These are phyloP conservation scores for Procambarus clarkii DNA, from an alignment of 1,140 invertebrate species.

Conservation along the genomic window DNA sequence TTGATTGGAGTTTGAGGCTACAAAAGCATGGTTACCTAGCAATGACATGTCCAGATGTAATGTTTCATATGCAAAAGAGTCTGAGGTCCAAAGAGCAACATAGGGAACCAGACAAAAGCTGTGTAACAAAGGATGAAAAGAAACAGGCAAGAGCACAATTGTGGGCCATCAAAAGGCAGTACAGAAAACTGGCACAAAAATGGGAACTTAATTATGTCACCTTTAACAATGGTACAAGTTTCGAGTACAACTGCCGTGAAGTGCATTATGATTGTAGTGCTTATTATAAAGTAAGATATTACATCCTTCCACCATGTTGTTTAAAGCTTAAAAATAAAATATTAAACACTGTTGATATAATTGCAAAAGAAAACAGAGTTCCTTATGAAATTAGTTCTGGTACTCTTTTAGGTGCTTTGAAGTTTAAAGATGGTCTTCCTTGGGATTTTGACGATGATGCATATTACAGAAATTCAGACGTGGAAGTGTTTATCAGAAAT, in stretches of 20 bases:
- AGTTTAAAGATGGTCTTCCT: conserved; percentile 71
- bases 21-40: conserved; percentile 54
- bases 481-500: conserved; percentile 54
- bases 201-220: conserved; percentile 63
- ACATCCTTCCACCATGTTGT: conserved; percentile 69
- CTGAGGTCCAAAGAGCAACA: conserved; percentile 24
- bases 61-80: conserved; percentile 50
- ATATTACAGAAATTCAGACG: conserved; percentile 45
- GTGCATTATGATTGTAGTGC: conserved; percentile 67
- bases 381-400: conserved; percentile 72
- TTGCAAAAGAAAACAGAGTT: conserved; percentile 62
- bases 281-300: conserved; percentile 58
- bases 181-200: conserved; percentile 66
- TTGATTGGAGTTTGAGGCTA: conserved; percentile 67
- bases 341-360: conserved; percentile 53
- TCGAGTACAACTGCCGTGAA: conserved; percentile 68
- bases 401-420: conserved; percentile 72
- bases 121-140: conserved; percentile 61
- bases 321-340: conserved; percentile 68
- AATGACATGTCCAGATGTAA: conserved; percentile 69
- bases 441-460: conserved; percentile 73
- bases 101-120: conserved; percentile 32
- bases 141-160: conserved; percentile 51
- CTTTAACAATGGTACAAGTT: conserved; percentile 64
- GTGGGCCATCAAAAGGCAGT: conserved; percentile 57